Evolutionary conservation across 2,888 invertebrate genomes (phyloP), one percentile per base, ranked within the genome.

Genomic region (Spisula solida): DNA sequence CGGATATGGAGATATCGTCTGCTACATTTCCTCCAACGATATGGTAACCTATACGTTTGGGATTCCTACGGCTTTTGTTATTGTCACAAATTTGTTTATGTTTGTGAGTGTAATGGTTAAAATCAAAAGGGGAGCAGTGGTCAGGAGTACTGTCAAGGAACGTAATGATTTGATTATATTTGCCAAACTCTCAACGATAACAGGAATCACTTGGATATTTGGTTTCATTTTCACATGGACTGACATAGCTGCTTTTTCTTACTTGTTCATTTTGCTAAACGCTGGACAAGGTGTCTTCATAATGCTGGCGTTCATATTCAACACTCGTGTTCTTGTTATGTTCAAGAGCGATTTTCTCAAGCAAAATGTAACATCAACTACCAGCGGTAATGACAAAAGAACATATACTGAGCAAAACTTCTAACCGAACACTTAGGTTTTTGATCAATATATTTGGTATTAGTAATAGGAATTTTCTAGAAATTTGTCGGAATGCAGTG

Each of bases 261-360:
- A 80, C 20, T 18, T 80, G 2, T 80, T 80, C 41, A 80, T 80
- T 41, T 47, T 80, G 10, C 20, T 80, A 4, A 80, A 80, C 20
- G 80, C 80, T 47, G 41, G 80, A 1, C 80, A 80, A 25, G 80
- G 80, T 6, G 80, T 80, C 18, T 80, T 80, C 75, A 25, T 56
- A 6, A 56, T 56, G 56, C 4, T 56, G 6, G 56, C 56, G n/a
- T 56, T 56, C 18, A 56, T 56, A n/a, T 56, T 18, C 56, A 56
- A 56, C n/a, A 6, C 20, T 18, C 56, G 56, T n/a, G 56, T 56
- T 14, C 20, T 16, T n/a, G 18, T 18, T n/a, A 56, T 56, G 56
- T 56, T 18, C 56, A 16, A 56, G 18, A 56, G 20, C 20, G 56
- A 56, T 14, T 20, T n/a, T 20, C 18, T 18, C 20, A n/a, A 18